Conservation (phyloP, 2,797 vertebrate genomes). For the Tolypeutes matacus region DNA sequence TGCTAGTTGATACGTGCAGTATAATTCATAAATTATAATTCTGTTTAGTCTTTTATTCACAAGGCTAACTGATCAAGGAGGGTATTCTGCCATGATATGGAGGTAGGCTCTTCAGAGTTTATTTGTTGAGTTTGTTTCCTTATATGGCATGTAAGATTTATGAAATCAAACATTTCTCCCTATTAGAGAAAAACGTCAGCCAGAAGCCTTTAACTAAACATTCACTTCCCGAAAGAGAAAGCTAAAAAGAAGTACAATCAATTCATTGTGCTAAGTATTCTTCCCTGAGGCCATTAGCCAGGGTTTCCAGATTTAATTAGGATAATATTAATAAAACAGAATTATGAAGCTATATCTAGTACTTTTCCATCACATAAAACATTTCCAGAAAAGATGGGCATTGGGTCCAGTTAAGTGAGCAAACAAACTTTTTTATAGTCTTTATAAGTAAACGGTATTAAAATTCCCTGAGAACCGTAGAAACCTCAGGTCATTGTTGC, state of each 20-base stretch:
- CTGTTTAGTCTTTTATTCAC: constrained; percentile 34
- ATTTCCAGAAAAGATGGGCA: constrained; percentile 58
- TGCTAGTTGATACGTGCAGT: not conserved
- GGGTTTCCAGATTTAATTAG: constrained; percentile 64
- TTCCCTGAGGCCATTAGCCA: constrained; percentile 51
- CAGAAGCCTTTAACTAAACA: constrained; percentile 70
- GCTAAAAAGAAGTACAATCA: constrained; percentile 66
- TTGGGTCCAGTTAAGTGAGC: constrained; percentile 52
- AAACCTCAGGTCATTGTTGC: constrained; percentile 59
- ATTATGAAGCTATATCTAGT: constrained; percentile 51
- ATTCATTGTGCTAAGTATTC: constrained; percentile 64
- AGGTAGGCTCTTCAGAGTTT: constrained; percentile 43
- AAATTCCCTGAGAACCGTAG: constrained; percentile 60
- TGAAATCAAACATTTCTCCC: constrained; percentile 63
- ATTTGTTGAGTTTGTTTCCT: constrained; percentile 63
- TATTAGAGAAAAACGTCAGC: constrained; percentile 56
- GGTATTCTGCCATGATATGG: constrained; percentile 7
- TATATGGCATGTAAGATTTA: constrained; percentile 15
- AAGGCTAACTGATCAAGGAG: constrained; percentile 4
- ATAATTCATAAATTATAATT: constrained; percentile 25
- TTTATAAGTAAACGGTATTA: constrained; percentile 45
- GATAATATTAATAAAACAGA: constrained; percentile 67
- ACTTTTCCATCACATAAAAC: constrained; percentile 61
- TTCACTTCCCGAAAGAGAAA: constrained; percentile 61
- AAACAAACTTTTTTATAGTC: constrained; percentile 62